These are phyloP conservation scores for Tenthredo distinguenda DNA, from an alignment of 2,888 invertebrate species.

Conservation along the genomic window DNA sequence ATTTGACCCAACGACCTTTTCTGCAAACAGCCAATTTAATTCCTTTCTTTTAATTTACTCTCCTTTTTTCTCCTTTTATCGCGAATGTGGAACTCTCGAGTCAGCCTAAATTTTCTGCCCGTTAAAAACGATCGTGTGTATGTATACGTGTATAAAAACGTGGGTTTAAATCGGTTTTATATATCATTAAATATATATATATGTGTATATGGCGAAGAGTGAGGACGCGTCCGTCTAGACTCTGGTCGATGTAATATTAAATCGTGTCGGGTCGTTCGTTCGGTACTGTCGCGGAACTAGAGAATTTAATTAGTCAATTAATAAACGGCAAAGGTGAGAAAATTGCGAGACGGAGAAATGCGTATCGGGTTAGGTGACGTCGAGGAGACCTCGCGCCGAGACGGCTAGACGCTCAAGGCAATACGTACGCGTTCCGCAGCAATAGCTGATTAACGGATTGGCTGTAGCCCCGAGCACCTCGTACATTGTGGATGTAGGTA, in stretches of 20 bases:
- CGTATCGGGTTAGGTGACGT: conserved; percentile 2
- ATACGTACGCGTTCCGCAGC: conserved; percentile 38
- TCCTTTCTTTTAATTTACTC: no score
- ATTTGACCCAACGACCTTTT: neutral
- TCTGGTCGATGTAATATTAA: conserved; percentile 30
- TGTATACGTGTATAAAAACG: neutral
- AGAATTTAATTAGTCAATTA: conserved; percentile 49
- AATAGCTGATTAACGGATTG: conserved; percentile 51
- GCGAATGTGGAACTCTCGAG: neutral
- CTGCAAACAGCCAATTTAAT: no score
- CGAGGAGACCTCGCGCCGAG: conserved; percentile 36
- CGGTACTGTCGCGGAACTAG: conserved; percentile 15
- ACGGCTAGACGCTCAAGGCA: conserved; percentile 52
- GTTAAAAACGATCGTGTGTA: neutral
- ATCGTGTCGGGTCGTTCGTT: neutral
- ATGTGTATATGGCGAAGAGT: neutral
- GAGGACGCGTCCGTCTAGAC: conserved; percentile 32
- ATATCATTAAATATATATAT: neutral
- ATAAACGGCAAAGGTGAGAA: conserved; percentile 47
- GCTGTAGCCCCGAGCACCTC: conserved; percentile 21
- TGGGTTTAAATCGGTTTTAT: neutral
- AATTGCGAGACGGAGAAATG: conserved; percentile 37
- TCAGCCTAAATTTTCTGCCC: neutral
- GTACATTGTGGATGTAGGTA: conserved; percentile 16
- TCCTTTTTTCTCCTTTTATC: neutral